phyloP scores from a whole-genome alignment of 2,888 invertebrate species.

The Drosophila antonietae region DNA sequence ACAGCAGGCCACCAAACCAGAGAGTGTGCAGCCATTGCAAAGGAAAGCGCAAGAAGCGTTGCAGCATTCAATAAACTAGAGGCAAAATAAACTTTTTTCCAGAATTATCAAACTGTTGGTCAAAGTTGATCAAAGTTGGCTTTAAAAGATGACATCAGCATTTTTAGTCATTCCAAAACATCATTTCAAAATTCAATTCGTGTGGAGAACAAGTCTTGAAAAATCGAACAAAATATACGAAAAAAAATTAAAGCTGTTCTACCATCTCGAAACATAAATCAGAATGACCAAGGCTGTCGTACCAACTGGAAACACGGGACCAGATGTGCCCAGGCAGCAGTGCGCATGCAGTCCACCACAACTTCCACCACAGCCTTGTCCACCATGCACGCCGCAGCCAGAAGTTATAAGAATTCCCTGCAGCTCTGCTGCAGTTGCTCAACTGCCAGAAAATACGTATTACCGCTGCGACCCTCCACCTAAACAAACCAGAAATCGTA shows the following conservation, averaged over 20 bases:
- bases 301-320: background rate
- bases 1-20: background rate
- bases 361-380: background rate
- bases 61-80: conserved; percentile 30
- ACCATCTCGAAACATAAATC: background rate
- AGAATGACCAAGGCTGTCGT: background rate
- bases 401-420: conserved; percentile 35
- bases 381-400: conserved; percentile 1
- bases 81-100: background rate
- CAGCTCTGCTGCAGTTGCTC: background rate
- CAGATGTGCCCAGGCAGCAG: background rate
- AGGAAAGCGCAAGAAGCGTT: conserved; percentile 18
- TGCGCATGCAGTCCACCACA: conserved; percentile 16
- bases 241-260: background rate
- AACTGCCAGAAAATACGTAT: background rate
- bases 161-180: background rate
- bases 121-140: conserved; percentile 28
- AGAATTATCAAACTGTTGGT: background rate
- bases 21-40: conserved; percentile 29
- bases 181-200: conserved; percentile 1
- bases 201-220: background rate
- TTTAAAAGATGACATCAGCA: background rate
- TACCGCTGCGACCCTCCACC: conserved; percentile 18
- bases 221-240: background rate
- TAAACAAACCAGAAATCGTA: background rate